A percentile compares a stretch with the other conserved stretches of the same genome.
phyloP scores from a whole-genome alignment of 2,113 vertebrate species.

The Tenrec ecaudatus region DNA sequence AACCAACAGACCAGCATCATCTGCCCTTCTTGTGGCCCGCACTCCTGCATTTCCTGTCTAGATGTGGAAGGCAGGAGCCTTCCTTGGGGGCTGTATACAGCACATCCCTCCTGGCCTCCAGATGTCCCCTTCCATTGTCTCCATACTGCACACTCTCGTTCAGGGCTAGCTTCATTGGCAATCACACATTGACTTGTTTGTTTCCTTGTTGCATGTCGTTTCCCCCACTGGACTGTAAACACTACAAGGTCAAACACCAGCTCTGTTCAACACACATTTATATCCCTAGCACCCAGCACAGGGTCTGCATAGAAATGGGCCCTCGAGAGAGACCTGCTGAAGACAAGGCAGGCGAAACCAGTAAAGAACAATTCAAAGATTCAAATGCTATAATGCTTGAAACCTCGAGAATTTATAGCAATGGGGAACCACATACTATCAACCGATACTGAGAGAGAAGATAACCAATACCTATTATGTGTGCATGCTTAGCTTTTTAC shows the following conservation, averaged over 20 bases:
- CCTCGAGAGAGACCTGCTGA: background rate
- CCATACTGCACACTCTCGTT: background rate
- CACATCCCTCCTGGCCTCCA: background rate
- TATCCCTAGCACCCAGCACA: background rate
- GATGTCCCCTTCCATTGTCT: background rate
- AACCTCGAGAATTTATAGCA: background rate
- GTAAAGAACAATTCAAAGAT: background rate
- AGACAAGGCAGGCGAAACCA: background rate
- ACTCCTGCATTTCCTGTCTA: background rate
- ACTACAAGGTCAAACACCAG: background rate
- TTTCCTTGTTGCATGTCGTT: background rate
- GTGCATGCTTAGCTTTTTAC: background rate
- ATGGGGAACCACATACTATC: background rate
- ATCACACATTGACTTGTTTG: background rate
- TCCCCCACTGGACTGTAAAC: background rate
- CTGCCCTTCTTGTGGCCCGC: background rate
- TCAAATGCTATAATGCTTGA: background rate
- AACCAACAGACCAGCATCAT: no score
- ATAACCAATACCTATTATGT: background rate
- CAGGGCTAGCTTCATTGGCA: background rate
- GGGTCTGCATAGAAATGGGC: background rate
- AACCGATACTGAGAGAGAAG: background rate
- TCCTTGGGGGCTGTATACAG: no score
- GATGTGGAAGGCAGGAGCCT: background rate
- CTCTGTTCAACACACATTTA: fast-evolving